A percentile compares a stretch with the other conserved stretches of the same genome.
phyloP scores from a whole-genome alignment of 1,140 invertebrate species.

The Drosophila ogumai region DNA sequence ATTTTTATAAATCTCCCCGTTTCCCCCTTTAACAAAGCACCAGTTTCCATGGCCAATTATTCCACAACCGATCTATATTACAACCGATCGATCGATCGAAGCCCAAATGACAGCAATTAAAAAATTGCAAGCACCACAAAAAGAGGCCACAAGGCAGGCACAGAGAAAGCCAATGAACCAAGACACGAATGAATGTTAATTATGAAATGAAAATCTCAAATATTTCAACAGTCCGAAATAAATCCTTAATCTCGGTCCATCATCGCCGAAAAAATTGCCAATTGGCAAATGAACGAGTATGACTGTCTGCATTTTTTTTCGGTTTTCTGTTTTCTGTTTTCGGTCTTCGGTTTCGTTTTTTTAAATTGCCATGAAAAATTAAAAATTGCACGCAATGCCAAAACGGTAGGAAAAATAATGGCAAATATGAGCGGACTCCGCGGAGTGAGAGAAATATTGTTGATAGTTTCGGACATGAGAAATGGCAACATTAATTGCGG shows the following conservation, averaged over 20 bases:
- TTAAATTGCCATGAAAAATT: conserved; percentile 71
- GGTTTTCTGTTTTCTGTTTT: not conserved
- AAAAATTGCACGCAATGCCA: conserved; percentile 76
- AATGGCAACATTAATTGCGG: conserved; percentile 75
- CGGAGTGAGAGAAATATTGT: conserved; percentile 39
- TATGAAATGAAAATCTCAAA: conserved; percentile 47
- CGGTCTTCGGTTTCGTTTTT: conserved; percentile 40
- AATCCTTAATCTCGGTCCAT: conserved; percentile 59
- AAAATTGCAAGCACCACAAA: conserved; percentile 20
- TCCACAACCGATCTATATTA: conserved; percentile 35
- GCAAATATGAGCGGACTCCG: conserved; percentile 49
- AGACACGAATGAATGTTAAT: conserved; percentile 57
- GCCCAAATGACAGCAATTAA: conserved; percentile 59
- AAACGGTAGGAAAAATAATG: conserved; percentile 48
- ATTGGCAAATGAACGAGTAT: conserved; percentile 47
- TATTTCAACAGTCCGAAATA: conserved; percentile 40
- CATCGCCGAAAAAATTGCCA: conserved; percentile 33
- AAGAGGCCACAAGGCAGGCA: conserved; percentile 13
- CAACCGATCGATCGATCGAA: conserved; percentile 18
- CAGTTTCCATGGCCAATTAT: not conserved
- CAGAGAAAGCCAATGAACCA: conserved; percentile 37
- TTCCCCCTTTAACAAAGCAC: not conserved
- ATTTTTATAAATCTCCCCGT: not conserved
- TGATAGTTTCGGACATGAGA: conserved; percentile 65
- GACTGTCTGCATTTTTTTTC: conserved; percentile 26